Conservation (phyloP, 2,113 vertebrate genomes). For the Ameiurus melas region DNA sequence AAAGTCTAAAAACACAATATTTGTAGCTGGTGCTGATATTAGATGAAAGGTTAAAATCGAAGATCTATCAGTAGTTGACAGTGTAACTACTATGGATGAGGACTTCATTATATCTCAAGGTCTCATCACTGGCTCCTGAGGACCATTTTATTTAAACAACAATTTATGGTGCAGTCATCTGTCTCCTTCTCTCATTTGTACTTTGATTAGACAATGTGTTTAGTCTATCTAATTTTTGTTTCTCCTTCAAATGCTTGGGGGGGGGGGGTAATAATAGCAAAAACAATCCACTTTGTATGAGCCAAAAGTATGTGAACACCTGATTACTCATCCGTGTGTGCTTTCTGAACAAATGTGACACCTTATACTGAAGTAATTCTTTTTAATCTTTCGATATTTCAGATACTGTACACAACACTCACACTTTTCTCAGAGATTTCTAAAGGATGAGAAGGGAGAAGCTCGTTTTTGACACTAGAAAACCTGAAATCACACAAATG, state of each 20-base stretch:
- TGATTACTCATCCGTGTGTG: background rate
- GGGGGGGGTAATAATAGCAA: too few relatives aligned
- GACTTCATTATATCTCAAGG: background rate
- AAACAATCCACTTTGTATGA: background rate
- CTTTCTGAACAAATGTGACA: background rate
- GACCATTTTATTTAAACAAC: too few relatives aligned
- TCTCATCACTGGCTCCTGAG: background rate
- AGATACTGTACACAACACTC: slow-evolving; percentile 62
- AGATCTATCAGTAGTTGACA: background rate
- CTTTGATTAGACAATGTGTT: background rate
- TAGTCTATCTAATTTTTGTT: background rate
- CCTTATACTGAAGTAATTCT: background rate
- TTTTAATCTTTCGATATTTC: background rate
- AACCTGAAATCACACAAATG: slow-evolving; percentile 74
- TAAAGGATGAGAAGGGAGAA: slow-evolving; percentile 89
- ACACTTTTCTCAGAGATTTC: slow-evolving; percentile 94
- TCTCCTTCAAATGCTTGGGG: background rate
- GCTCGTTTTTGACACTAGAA: slow-evolving; percentile 87
- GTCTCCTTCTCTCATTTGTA: too few relatives aligned
- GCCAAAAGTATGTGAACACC: background rate
- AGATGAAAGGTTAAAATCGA: too few relatives aligned
- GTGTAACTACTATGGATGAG: background rate
- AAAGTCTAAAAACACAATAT: background rate
- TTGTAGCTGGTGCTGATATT: too few relatives aligned
- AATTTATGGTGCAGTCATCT: background rate